Evolutionary conservation across 2,888 invertebrate genomes (phyloP), one percentile per base, ranked within the genome.

Genomic region (Aelia acuminata): DNA sequence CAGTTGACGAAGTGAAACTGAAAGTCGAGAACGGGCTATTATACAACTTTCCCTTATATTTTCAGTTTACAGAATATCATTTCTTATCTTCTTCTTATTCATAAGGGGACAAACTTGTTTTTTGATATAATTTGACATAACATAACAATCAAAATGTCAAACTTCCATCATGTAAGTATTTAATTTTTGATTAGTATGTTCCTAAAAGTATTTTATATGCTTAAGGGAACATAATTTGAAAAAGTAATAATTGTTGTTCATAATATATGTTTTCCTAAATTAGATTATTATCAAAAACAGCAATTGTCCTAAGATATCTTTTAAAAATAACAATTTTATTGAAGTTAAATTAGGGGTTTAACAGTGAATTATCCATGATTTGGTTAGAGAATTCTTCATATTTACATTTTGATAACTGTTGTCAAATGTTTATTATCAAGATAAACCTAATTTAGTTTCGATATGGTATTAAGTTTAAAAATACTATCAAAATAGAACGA

Each of bases 91-190:
- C 80, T n/a, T 0, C n/a, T n/a, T n/a, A n/a, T n/a, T n/a, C n/a
- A n/a, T 7, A 3, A 3, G 20, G 63, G 22, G 13, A 47, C 0
- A 80, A 0, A n/a, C n/a, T 26, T 80, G 0, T 22, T 18, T 47
- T 80, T 43, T 80, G n/a, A 43, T 47, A 43, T 39, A 43, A 43
- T 80, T 80, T 80, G n/a, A 80, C 43, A 80, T 1, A 80, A 3
- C 43, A 80, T 18, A 31, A 80, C 39, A 35, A 13, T 22, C 43
- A 80, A 39, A 43, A 80, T 80, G 80, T 22, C 80, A 20, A 80
- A 43, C 80, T 80, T 80, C 15, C 80, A 80, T 80, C 39, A 80
- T 80, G 80, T 80, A 80, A 80, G 80, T 80, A 47, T 47, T 43
- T 80, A 43, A 35, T 70, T 35, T 70, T 3, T 35, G 15, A 31